Conservation (phyloP, 2,797 vertebrate species). For the Emydoidea blandingii region DNA sequence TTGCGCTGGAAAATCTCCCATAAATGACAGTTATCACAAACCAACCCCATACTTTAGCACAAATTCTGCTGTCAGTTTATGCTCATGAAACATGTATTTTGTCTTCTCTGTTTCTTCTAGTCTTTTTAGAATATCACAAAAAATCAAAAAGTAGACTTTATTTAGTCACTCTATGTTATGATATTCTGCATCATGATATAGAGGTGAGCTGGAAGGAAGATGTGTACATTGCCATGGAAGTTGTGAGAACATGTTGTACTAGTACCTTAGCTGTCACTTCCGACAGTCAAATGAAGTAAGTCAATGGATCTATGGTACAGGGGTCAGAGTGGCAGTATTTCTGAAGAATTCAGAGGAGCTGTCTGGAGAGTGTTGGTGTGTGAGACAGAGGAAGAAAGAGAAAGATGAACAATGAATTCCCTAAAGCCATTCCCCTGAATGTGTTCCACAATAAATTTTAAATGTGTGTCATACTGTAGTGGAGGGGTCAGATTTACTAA, state of each 20-base stretch:
- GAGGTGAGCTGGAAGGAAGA: slow-evolving; percentile 57
- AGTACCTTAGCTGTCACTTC: slow-evolving; percentile 76
- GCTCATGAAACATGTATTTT: background rate
- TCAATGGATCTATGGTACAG: slow-evolving; percentile 71
- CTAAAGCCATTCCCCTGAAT: slow-evolving; percentile 68
- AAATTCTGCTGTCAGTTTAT: background rate
- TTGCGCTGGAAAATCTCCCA: background rate
- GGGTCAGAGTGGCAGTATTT: slow-evolving; percentile 74
- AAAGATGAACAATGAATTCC: slow-evolving; percentile 74
- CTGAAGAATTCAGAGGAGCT: slow-evolving; percentile 76
- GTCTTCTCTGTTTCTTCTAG: background rate
- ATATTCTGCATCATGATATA: slow-evolving; percentile 64
- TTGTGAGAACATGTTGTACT: slow-evolving; percentile 76
- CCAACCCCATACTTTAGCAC: background rate
- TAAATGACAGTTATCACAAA: background rate
- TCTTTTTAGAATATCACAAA: background rate
- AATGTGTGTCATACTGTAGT: slow-evolving; percentile 50
- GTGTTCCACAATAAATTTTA: slow-evolving; percentile 69
- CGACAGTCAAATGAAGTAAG: slow-evolving; percentile 76
- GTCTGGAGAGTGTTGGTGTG: slow-evolving; percentile 73
- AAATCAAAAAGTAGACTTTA: slow-evolving; percentile 12
- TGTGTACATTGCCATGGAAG: slow-evolving; percentile 61
- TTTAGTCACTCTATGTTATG: slow-evolving; percentile 18
- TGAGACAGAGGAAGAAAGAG: slow-evolving; percentile 66
- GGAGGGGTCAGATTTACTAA: slow-evolving; percentile 70